Percentiles rank a stretch among this genome's conserved stretches.
Conservation (phyloP, 2,888 invertebrate genomes). For the Caenorhabditis becei region DNA sequence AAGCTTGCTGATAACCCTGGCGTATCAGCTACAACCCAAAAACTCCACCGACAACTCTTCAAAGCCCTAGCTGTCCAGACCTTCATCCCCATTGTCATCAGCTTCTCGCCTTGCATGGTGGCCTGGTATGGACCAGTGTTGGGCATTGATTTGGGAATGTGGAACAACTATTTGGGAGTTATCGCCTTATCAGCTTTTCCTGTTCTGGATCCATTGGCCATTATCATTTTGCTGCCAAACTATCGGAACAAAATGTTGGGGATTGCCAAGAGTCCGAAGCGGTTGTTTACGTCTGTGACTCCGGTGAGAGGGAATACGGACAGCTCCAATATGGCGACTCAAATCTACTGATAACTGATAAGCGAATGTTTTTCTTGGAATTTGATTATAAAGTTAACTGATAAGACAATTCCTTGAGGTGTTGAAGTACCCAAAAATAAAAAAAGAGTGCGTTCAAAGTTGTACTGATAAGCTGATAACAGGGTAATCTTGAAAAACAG, state of each 20-base stretch:
- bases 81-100: conserved; percentile 52
- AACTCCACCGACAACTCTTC: conserved; percentile 50
- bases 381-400: too few species aligned
- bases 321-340: conserved; percentile 33
- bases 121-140: conserved; percentile 52
- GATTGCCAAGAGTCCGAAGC: conserved; percentile 23
- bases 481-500: too few species aligned
- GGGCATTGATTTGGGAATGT: conserved; percentile 54
- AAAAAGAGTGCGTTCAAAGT: too few species aligned
- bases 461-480: too few species aligned
- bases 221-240: conserved; percentile 46
- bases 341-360: conserved; percentile 27
- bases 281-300: conserved; percentile 9
- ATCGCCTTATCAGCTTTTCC: conserved; percentile 57
- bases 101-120: conserved; percentile 54
- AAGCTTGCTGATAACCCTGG: conserved; percentile 49
- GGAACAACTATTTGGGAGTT: conserved; percentile 53
- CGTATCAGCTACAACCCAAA: conserved; percentile 34
- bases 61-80: conserved; percentile 55
- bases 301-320: conserved; percentile 8
- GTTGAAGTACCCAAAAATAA: too few species aligned
- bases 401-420: too few species aligned
- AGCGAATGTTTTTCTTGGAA: too few species aligned
- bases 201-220: conserved; percentile 52
- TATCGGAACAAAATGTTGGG: conserved; percentile 46